Evolutionary conservation across 2,113 vertebrate species (phyloP).

Genomic region (Tragulus kanchil): DNA sequence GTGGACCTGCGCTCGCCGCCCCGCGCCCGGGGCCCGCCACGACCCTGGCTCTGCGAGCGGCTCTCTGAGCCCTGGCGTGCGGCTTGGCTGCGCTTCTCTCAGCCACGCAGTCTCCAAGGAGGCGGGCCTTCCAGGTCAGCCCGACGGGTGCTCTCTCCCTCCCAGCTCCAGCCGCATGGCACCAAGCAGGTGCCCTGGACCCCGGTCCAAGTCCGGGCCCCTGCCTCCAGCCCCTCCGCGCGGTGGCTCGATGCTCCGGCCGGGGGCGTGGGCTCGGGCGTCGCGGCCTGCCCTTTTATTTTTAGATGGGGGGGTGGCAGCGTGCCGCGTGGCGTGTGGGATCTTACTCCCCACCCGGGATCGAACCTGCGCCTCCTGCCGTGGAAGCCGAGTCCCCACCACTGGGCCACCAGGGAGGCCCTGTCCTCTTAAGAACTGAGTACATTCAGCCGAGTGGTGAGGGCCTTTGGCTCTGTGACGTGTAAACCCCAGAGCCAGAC

Average conservation of each 20-base stretch:
- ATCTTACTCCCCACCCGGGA: not conserved
- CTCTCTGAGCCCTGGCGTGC: not conserved
- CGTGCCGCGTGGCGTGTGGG: not conserved
- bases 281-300: not conserved
- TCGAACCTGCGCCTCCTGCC: not conserved
- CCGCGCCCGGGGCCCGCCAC: not conserved
- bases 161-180: too few species aligned
- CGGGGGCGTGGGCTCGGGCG: not conserved
- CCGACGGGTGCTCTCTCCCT: not conserved
- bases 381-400: not conserved
- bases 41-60: not conserved
- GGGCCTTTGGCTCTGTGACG: too few species aligned
- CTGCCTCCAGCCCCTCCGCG: not conserved
- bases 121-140: not conserved
- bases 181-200: not conserved
- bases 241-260: too few species aligned
- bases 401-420: not conserved
- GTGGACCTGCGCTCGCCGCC: not conserved
- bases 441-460: not conserved
- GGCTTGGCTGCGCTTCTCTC: too few species aligned
- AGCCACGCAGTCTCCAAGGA: not conserved
- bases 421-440: not conserved
- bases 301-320: too few species aligned
- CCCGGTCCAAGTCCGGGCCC: not conserved
- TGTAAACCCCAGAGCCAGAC: too few species aligned